Base-by-base conservation (phyloP, 2,113 vertebrate genomes). In the Barbus barbus region DNA sequence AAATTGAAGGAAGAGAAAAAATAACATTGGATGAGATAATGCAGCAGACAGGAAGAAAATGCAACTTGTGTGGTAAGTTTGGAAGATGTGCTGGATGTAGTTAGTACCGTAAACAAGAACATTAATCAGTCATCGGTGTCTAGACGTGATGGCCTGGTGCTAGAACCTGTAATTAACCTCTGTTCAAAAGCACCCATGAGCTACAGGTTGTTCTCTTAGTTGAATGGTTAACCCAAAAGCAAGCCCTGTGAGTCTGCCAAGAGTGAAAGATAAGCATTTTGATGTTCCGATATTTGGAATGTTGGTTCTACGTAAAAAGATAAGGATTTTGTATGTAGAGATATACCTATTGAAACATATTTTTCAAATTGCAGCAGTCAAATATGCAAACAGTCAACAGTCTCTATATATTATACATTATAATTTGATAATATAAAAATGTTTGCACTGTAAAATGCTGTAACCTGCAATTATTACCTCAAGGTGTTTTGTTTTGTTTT, bases 81-180 rank as follows among this genome's bases (percentile, higher is more conserved):
- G n/a, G 36, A 41, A 53, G 36, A 78, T 14, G 75, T 36, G 11
- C 9, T 38, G 31, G 36, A 44, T 58, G n/a, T 12, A 36, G 31
- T 14, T 60, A 41, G 61, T 24, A 26, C 18, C 3, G 0, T 26
- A 71, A n/a, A 78, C 31, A 46, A 72, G 46, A 53, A n/a, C 53
- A 86, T 65, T 38, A 78, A 78, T 77, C 65, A 81, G 86, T 91
- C 78, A 91, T 67, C 82, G 8, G 83, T 92, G 88, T 28, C n/a
- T 8, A 24, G 51, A 72, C 51, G 56, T 2, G 72, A 86, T 81
- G 90, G 85, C 88, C 89, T 82, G 87, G 88, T 88, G 86, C 78
- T 88, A 87, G 79, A 88, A 31, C 90, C 85, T 26, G 92, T 92
- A 93, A 95, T 94, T 93, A 94, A 92, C 91, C 87, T 73, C 31